Base-by-base conservation (phyloP, 2,888 invertebrate species). In the Cryptus viduatorius region DNA sequence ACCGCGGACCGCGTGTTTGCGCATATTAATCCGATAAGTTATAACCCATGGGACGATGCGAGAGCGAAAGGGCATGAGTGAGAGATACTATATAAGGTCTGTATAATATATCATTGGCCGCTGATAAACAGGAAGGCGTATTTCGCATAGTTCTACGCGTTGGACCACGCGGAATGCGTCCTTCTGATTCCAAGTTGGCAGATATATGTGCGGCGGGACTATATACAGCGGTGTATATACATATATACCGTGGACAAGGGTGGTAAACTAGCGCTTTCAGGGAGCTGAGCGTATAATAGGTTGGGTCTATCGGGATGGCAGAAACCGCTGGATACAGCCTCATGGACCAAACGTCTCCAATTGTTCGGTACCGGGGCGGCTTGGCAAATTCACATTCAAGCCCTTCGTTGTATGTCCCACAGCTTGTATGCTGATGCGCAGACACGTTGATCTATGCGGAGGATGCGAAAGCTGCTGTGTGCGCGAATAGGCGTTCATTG, bases 11-110 rank as follows among this genome's bases (percentile, higher is more conserved):
- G 56, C 64, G 69, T 82, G 82, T 77, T 77, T 82, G 76, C 48
- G 48, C 82, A 82, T 82, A 82, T 82, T 82, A 82, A 78, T 82
- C 77, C 82, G 77, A 77, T 82, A 82, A 78, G 82, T 82, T 82
- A 78, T 78, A 48, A 77, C 77, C 77, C 77, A n/a, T n/a, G 67
- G 67, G 76, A 82, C 82, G 65, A 59, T 29, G 16, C 14, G 4
- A n/a, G 64, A 44, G 65, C 65, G 53, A 77, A 71, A 77, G 76
- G 71, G 42, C 76, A 82, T 31, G 76, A 42, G 68, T 29, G 76
- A 76, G 69, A 37, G 69, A 37, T 50, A 71, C 48, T 12, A 50
- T 59, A 64, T 48, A 68, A 42, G 46, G 61, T 16, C 31, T 69
- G 61, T 61, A 75, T 75, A 44, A 50, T 53, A 16, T 19, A 56